A percentile compares a stretch with the other conserved stretches of the same genome.
phyloP scores from a whole-genome alignment of 2,113 vertebrate species.

The Formicarius rufipectus region DNA sequence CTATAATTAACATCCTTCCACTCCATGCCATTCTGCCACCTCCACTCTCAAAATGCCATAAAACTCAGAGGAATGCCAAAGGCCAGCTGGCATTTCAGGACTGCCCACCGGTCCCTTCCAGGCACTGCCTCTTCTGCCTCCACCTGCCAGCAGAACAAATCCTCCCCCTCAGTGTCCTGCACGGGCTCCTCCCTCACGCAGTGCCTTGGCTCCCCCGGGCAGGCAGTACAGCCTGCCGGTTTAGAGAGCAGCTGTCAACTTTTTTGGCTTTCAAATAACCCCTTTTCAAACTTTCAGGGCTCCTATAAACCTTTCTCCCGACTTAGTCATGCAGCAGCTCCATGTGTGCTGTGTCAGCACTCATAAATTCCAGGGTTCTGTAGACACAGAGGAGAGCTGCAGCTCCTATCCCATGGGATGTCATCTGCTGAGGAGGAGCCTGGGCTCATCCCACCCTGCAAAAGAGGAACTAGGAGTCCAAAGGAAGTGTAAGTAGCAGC shows the following conservation, averaged over 20 bases:
- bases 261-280: background rate
- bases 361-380: background rate
- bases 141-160: background rate
- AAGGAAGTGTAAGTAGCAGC: background rate
- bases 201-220: background rate
- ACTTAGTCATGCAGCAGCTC: accelerated
- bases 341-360: background rate
- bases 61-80: background rate
- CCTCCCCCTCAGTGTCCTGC: background rate
- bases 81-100: background rate
- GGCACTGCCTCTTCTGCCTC: background rate
- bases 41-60: background rate
- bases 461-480: background rate
- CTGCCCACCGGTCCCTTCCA: background rate
- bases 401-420: background rate
- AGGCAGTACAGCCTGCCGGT: accelerated
- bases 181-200: background rate
- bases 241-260: background rate
- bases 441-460: background rate
- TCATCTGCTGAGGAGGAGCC: background rate
- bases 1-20: background rate
- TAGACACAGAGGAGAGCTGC: background rate
- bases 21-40: background rate
- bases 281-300: background rate
- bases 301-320: background rate